Evolutionary conservation across 1,140 invertebrate genomes (phyloP).

Genomic region (Trialeurodes vaporariorum): DNA sequence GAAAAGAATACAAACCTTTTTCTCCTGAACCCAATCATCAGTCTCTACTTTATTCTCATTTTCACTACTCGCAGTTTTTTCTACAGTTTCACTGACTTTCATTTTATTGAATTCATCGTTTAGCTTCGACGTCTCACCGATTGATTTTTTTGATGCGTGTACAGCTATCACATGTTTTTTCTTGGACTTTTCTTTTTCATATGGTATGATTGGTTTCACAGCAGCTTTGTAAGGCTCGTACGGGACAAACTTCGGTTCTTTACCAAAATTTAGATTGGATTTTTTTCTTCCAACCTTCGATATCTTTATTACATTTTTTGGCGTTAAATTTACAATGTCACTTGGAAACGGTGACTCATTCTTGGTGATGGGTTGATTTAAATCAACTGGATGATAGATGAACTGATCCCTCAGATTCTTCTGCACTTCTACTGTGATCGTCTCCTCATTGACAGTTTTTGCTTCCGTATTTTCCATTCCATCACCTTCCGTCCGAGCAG

Average conservation of each 20-base stretch:
- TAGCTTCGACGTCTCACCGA: constrained; percentile 41
- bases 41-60: constrained; percentile 25
- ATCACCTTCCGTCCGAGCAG: constrained; percentile 9
- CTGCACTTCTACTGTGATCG: not conserved
- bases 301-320: not conserved
- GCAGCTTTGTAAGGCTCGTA: constrained; percentile 81
- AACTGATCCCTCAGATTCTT: constrained; percentile 5
- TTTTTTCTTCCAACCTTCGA: not conserved
- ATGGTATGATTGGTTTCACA: constrained; percentile 58
- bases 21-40: not conserved
- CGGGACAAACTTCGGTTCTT: constrained; percentile 72
- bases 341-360: not conserved
- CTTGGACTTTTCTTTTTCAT: constrained; percentile 21
- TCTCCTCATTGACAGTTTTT: not conserved
- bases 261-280: constrained; percentile 31
- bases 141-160: constrained; percentile 10
- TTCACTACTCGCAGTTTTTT: constrained; percentile 26
- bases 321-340: not conserved
- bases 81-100: constrained; percentile 6
- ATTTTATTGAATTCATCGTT: constrained; percentile 28
- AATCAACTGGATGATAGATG: constrained; percentile 11
- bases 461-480: constrained; percentile 7
- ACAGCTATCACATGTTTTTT: constrained; percentile 27
- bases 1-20: not conserved
- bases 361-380: not conserved